phyloP scores from a whole-genome alignment of 2,888 invertebrate species.

The Torymus tubicola region DNA sequence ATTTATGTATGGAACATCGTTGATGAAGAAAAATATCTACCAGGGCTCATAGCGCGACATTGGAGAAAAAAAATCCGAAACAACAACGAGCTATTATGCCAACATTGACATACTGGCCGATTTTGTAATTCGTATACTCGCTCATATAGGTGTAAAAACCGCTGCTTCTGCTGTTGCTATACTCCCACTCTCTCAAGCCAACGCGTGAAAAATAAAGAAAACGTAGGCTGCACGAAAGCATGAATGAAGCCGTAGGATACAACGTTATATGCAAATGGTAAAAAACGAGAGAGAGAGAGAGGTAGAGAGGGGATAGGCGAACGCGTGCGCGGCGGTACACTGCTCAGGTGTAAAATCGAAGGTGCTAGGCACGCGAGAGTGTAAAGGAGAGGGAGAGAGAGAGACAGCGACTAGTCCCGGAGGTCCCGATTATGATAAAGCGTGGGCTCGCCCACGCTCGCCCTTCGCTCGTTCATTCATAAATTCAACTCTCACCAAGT shows the following conservation, averaged over 20 bases:
- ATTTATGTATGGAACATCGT: not conserved
- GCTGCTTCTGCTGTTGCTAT: no score
- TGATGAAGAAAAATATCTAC: not conserved
- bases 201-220: not conserved
- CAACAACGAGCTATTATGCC: conserved; percentile 8
- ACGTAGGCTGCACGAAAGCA: not conserved
- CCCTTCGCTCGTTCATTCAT: conserved; percentile 64
- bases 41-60: not conserved
- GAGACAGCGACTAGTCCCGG: conserved; percentile 68
- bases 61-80: not conserved
- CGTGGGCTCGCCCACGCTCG: conserved; percentile 72
- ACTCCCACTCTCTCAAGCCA: not conserved
- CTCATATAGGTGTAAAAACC: not conserved
- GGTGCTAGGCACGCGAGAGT: conserved; percentile 35
- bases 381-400: conserved; percentile 45
- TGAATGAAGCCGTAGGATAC: conserved; percentile 29
- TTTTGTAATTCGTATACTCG: conserved; percentile 36
- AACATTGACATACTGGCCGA: conserved; percentile 48
- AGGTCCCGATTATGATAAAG: conserved; percentile 75
- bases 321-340: not conserved
- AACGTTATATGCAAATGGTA: not conserved
- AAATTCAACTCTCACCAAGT: conserved; percentile 53
- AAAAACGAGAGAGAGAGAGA: not conserved
- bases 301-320: conserved; percentile 7
- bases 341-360: conserved; percentile 53